Evolutionary conservation across 2,113 vertebrate genomes (phyloP).

Genomic region (Nothoprocta pentlandii): DNA sequence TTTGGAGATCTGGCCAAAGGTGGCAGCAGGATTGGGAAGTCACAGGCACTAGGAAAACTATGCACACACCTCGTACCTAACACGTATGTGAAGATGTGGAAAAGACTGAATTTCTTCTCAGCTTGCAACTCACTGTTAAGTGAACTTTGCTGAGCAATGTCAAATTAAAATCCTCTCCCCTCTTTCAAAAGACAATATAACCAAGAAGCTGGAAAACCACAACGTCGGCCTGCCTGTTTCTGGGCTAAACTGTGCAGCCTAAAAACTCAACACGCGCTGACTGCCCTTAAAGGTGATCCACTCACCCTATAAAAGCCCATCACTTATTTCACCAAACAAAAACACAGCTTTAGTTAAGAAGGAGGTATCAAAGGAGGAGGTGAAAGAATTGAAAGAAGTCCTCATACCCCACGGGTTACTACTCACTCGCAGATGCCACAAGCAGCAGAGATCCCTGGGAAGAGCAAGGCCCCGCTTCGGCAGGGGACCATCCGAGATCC

Average conservation of each 20-base stretch:
- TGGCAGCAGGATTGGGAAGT: background rate
- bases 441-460: background rate
- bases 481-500: background rate
- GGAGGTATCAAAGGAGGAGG: background rate
- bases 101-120: background rate
- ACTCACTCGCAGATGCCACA: background rate
- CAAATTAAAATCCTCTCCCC: background rate
- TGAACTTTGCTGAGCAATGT: background rate
- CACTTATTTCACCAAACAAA: background rate
- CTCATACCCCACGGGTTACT: background rate
- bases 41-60: background rate
- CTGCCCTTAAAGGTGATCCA: background rate
- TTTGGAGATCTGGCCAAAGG: background rate
- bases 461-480: too few species aligned
- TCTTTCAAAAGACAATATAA: background rate
- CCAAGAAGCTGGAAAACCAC: background rate
- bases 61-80: background rate
- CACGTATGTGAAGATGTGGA: background rate
- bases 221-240: accelerated
- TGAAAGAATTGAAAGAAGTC: background rate
- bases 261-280: background rate
- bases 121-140: background rate
- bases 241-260: background rate
- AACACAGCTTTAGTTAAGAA: background rate
- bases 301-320: background rate